A percentile compares a stretch with the other conserved stretches of the same genome.
These are phyloP conservation scores for Poeciliopsis paucimaculata DNA, from an alignment of 2,797 vertebrate species.

Conservation along the genomic window DNA sequence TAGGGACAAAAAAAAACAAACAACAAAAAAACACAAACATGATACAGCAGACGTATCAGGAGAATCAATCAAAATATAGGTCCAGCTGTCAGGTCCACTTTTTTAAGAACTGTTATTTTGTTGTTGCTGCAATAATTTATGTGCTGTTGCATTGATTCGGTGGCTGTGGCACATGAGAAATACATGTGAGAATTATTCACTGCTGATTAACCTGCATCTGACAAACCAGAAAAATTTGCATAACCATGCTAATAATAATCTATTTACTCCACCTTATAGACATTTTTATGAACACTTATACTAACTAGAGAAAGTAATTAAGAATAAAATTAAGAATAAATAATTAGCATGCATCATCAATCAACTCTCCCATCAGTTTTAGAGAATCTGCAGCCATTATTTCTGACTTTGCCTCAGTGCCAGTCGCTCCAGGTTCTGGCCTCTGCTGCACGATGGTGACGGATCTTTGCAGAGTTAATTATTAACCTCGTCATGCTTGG, in stretches of 20 bases:
- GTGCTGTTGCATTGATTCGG: background rate
- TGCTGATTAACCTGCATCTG: background rate
- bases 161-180: background rate
- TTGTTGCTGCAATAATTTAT: background rate
- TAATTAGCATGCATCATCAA: background rate
- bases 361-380: background rate
- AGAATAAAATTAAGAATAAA: background rate
- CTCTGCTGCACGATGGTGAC: background rate
- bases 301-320: background rate
- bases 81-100: background rate
- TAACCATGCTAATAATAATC: background rate
- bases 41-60: too few species aligned
- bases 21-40: too few species aligned
- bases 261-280: background rate
- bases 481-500: background rate
- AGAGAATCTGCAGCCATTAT: background rate
- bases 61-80: background rate
- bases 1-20: too few species aligned
- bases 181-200: background rate
- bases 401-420: background rate
- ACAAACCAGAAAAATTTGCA: background rate
- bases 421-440: background rate
- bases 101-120: background rate
- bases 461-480: background rate
- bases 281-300: background rate